Base-by-base conservation (phyloP, 2,888 invertebrate genomes). In the Troides oblongomaculatus region DNA sequence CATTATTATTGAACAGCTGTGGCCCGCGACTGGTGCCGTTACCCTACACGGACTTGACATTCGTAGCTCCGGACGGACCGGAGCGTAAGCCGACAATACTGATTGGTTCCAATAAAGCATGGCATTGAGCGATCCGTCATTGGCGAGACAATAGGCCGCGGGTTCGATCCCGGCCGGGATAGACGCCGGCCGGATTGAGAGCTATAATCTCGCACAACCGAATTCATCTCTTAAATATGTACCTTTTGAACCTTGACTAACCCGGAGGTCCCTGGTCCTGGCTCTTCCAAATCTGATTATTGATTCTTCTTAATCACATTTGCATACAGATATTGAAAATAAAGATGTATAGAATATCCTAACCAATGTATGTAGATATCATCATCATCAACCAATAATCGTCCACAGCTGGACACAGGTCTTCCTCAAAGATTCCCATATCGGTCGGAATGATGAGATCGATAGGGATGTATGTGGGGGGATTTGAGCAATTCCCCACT, bases 111-210 rank as follows among this genome's bases (percentile, higher is more conserved):
- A 87, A 92, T 92, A 88, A 88, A 90, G 75, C 84, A 84, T 81
- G 79, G 85, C 90, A 90, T 90, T 89, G 89, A 89, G 87, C 84
- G 81, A 88, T 90, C 82, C 81, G 89, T 89, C 90, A 85, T 83
- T 85, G 81, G 78, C 83, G 82, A 88, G 85, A 91, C 91, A 90
- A 90, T 88, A 80, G 80, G 72, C 69, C 69, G 74, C 74, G 75
- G 81, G 81, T 87, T 89, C 86, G 89, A 90, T 88, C 81, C 83
- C 79, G 77, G 62, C 61, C 23, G 62, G 65, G 72, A 72, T 73
- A 66, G 30, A 62, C 39, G 62, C 30, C 65, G 58, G 36, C 3
- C 50, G 66, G 69, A 62, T 59, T 66, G 64, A 60, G n/a, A 61
- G 61, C 57, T 64, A 23, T 36, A 25, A 66, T 64, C 64, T 71